Evolutionary conservation across 2,888 invertebrate species (phyloP).

Genomic region (Napeogenes inachia): DNA sequence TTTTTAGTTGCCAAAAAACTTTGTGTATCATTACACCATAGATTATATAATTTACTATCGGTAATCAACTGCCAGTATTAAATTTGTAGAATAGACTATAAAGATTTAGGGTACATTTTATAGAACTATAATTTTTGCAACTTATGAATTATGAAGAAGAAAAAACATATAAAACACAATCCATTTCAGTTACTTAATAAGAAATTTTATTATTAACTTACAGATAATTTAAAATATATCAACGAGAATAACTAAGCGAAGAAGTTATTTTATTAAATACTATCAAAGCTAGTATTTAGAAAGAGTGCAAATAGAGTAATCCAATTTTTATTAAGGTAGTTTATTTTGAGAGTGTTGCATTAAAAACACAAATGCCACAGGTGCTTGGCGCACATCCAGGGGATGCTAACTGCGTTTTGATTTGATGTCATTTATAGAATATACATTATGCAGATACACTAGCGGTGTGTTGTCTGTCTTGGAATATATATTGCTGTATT

Average conservation of each 20-base stretch:
- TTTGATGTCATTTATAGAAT: slow-evolving; percentile 9
- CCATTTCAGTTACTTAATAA: no score
- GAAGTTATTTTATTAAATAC: no score
- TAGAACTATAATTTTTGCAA: no score
- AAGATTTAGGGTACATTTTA: not conserved
- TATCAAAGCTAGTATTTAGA: no score
- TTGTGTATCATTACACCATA: slow-evolving; percentile 18
- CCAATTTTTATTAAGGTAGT: not conserved
- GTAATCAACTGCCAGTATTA: no score
- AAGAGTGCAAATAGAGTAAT: not conserved
- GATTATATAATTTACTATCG: slow-evolving; percentile 7
- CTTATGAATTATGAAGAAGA: no score
- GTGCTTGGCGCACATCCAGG: slow-evolving; percentile 15
- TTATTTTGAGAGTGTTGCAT: slow-evolving; percentile 1
- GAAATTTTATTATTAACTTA: no score
- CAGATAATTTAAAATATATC: no score
- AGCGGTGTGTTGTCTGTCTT: not conserved
- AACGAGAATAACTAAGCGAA: no score
- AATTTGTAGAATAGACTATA: not conserved
- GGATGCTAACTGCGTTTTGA: slow-evolving; percentile 14
- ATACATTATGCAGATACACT: slow-evolving; percentile 12
- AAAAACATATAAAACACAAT: no score
- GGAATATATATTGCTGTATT: not conserved
- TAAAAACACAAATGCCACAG: slow-evolving; percentile 5
- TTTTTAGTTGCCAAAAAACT: slow-evolving; percentile 24